Base-by-base conservation (phyloP, 2,888 invertebrate genomes). In the Trilocha varians region DNA sequence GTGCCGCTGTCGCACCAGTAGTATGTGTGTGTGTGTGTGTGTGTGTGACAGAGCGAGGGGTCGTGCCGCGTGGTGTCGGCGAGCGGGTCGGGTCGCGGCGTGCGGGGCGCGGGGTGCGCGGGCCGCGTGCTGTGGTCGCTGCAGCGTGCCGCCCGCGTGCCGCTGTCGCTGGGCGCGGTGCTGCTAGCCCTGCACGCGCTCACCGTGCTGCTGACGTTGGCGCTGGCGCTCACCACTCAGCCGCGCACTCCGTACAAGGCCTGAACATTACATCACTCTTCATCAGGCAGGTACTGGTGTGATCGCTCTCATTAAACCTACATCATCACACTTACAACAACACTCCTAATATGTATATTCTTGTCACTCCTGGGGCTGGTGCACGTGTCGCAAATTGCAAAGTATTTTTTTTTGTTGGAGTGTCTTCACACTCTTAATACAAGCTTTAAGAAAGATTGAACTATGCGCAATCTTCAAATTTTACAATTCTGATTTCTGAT, bases 161-260 rank as follows among this genome's bases (percentile, higher is more conserved):
- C 77, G 59, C 73, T 77, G 47, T 62, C 57, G 43, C 62, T 55
- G 35, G 72, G 46, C 43, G 79, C 54, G 40, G 73, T 69, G 62
- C 68, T 79, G 65, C 63, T 68, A 45, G 75, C 61, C 35, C 62
- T 67, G 62, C 83, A 77, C 63, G 71, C 63, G 49, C 54, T 62
- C 32, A 60, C 79, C 59, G 65, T 80, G 64, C 67, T 78, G 64
- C 75, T 82, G 38, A 59, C 78, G 47, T 66, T 72, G 34, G 76
- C 77, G 59, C 69, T 80, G 49, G 75, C 76, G 44, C 71, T 76
- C 57, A 73, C 71, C 59, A 68, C 71, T 39, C 62, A 59, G 42
- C 71, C 73, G 37, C 50, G 32, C 18, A 55, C 45, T 46, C 40
- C 60, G 11, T 71, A 78, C 72, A 82, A 83, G 62, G 78, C 78